A percentile compares a stretch with the other conserved stretches of the same genome.
Evolutionary conservation across 1,140 invertebrate species (phyloP).

Genomic region (Drosophila jambulina): DNA sequence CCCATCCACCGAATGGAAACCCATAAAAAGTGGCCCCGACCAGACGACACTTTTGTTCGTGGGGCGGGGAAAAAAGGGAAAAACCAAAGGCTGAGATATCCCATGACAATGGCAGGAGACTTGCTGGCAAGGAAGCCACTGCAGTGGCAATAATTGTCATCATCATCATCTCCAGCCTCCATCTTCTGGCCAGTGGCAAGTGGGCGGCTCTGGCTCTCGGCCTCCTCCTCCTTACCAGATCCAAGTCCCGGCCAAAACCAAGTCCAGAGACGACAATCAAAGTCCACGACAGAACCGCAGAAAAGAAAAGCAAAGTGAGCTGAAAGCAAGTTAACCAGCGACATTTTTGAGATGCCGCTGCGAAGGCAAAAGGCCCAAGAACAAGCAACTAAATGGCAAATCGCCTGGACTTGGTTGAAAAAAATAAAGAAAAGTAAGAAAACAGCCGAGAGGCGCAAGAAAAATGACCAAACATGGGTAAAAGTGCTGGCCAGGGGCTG

Average conservation of each 20-base stretch:
- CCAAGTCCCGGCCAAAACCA: constrained; percentile 6
- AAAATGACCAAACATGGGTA: constrained; percentile 66
- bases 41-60: constrained; percentile 50
- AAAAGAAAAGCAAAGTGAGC: constrained; percentile 67
- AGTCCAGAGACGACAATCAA: constrained; percentile 63
- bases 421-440: background rate
- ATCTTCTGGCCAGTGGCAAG: constrained; percentile 74
- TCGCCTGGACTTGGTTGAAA: constrained; percentile 9
- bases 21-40: constrained; percentile 66
- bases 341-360: constrained; percentile 78
- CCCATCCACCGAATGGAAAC: constrained; percentile 49
- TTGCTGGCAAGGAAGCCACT: constrained; percentile 24
- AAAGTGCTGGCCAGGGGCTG: constrained; percentile 50
- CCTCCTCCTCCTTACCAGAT: constrained; percentile 34
- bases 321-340: constrained; percentile 82
- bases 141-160: constrained; percentile 81
- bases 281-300: constrained; percentile 58
- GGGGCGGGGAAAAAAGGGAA: constrained; percentile 24
- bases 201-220: constrained; percentile 53
- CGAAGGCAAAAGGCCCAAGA: constrained; percentile 54
- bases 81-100: constrained; percentile 29
- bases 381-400: constrained; percentile 65
- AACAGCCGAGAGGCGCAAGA: constrained; percentile 47
- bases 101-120: constrained; percentile 64
- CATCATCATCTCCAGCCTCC: constrained; percentile 54